Evolutionary conservation across 1,140 invertebrate species (phyloP).

Genomic region (Halesus radiatus): DNA sequence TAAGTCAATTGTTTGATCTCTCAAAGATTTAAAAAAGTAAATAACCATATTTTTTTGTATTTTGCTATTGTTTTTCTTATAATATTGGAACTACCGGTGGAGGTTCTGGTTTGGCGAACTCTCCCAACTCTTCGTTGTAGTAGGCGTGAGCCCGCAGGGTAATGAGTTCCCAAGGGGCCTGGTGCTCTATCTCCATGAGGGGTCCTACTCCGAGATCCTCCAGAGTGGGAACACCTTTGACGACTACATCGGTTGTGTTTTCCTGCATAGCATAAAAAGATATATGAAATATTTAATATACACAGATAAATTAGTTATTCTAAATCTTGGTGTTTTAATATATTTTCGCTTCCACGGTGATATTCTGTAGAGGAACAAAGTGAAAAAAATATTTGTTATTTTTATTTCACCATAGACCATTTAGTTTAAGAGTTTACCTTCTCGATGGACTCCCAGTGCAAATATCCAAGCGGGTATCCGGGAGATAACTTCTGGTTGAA

Average conservation of each 20-base stretch:
- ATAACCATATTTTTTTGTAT: background rate
- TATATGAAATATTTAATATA: background rate
- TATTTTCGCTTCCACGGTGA: too few relatives aligned
- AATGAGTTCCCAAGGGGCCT: constrained; percentile 83
- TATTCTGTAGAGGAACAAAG: too few relatives aligned
- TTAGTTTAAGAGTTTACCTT: constrained; percentile 70
- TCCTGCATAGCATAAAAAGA: constrained; percentile 72
- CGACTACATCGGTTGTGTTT: constrained; percentile 78
- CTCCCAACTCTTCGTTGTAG: constrained; percentile 82
- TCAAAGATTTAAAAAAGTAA: background rate
- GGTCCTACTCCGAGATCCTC: constrained; percentile 87
- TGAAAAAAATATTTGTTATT: too few relatives aligned
- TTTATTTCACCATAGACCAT: too few relatives aligned
- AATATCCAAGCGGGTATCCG: constrained; percentile 75
- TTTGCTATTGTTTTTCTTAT: background rate
- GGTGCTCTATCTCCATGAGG: constrained; percentile 82
- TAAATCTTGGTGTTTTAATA: too few relatives aligned
- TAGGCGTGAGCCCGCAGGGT: constrained; percentile 76
- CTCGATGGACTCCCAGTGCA: constrained; percentile 87
- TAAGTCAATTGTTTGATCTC: background rate
- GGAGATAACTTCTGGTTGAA: constrained; percentile 73
- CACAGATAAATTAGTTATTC: background rate
- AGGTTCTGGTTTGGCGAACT: constrained; percentile 77
- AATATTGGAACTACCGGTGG: constrained; percentile 62
- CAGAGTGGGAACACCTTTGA: constrained; percentile 79